These are phyloP conservation scores for Chloromyia formosa DNA, from an alignment of 2,888 invertebrate species.

Conservation along the genomic window DNA sequence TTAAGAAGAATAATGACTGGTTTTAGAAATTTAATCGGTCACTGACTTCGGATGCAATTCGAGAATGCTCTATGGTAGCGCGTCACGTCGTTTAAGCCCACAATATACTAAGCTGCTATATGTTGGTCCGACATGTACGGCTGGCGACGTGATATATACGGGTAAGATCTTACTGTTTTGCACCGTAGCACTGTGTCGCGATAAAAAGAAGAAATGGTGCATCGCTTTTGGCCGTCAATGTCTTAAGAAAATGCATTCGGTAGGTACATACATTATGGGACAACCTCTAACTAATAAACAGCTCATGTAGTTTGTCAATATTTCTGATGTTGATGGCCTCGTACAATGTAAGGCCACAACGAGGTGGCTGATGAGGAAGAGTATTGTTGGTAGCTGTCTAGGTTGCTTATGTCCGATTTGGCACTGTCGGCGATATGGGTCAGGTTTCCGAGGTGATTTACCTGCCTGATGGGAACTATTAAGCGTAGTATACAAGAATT, in stretches of 20 bases:
- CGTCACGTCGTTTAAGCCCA: neutral
- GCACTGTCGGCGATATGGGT: too few species aligned
- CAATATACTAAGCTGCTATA: too few species aligned
- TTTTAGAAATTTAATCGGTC: conserved; percentile 47
- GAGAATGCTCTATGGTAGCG: conserved; percentile 40
- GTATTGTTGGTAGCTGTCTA: too few species aligned
- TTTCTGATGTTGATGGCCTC: conserved; percentile 23
- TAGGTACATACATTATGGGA: neutral
- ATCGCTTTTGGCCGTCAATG: conserved; percentile 19
- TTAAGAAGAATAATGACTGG: conserved; percentile 46
- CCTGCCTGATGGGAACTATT: too few species aligned
- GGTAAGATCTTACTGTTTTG: conserved; percentile 30
- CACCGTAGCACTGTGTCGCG: neutral
- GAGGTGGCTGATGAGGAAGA: too few species aligned
- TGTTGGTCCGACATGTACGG: neutral
- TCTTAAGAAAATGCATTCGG: conserved; percentile 24
- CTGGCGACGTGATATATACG: conserved; percentile 5
- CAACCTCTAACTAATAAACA: conserved; percentile 25
- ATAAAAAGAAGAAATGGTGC: conserved; percentile 35
- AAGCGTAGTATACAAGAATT: too few species aligned
- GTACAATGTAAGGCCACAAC: neutral
- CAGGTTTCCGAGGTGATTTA: too few species aligned
- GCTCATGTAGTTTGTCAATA: conserved; percentile 39
- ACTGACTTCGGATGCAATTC: conserved; percentile 45
- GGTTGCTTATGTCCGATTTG: too few species aligned